A percentile compares a stretch with the other conserved stretches of the same genome.
These are phyloP conservation scores for Temnothorax rugatulus DNA, from an alignment of 2,888 invertebrate genomes.

Conservation along the genomic window DNA sequence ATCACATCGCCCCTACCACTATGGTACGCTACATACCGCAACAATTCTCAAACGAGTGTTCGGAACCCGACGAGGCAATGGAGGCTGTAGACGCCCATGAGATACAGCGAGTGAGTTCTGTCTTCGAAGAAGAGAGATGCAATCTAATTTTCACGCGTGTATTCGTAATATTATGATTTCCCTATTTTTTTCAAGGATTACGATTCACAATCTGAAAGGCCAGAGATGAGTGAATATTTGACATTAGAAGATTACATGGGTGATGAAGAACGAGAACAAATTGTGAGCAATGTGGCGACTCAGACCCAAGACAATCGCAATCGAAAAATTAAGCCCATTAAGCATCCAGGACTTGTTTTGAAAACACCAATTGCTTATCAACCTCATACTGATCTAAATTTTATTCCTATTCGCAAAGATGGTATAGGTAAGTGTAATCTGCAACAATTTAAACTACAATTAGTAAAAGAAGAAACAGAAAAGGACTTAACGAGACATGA, in stretches of 20 bases:
- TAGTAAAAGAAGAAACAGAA: not conserved
- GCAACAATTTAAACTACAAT: not conserved
- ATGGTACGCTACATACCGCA: constrained; percentile 84
- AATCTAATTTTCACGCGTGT: constrained; percentile 4
- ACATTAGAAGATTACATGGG: constrained; percentile 86
- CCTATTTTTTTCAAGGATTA: constrained; percentile 77
- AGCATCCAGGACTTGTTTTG: constrained; percentile 91
- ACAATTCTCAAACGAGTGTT: constrained; percentile 83
- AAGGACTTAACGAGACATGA: not conserved
- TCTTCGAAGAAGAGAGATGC: not conserved
- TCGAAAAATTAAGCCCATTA: constrained; percentile 91
- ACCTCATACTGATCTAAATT: constrained; percentile 93
- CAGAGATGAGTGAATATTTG: constrained; percentile 85
- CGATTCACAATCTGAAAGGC: constrained; percentile 80
- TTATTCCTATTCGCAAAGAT: constrained; percentile 95
- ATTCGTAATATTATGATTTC: not conserved
- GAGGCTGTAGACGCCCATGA: constrained; percentile 83
- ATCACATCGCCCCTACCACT: constrained; percentile 83
- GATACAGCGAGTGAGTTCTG: constrained; percentile 81
- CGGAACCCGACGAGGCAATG: constrained; percentile 84
- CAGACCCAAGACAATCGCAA: constrained; percentile 87
- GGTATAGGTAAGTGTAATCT: constrained; percentile 92
- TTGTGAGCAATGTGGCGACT: constrained; percentile 87
- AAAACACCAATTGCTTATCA: constrained; percentile 93
- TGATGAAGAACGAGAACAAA: constrained; percentile 86